Conservation (phyloP, 2,113 vertebrate species). For the Zosterops hypoxanthus region DNA sequence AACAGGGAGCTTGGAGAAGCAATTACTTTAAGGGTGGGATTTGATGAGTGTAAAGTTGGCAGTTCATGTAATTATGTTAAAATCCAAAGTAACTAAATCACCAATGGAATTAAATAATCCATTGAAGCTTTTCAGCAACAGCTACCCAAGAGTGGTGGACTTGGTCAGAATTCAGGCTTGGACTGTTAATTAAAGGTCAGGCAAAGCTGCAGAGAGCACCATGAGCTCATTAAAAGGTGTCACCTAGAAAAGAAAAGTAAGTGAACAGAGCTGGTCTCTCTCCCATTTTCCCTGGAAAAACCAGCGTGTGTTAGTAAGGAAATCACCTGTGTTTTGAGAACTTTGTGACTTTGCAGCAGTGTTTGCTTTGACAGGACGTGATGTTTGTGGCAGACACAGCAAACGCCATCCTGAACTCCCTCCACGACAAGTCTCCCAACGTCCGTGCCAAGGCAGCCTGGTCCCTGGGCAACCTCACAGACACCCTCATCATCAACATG, state of each 20-base stretch:
- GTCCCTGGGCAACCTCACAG: slow-evolving; percentile 95
- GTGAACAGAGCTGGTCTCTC: neutral
- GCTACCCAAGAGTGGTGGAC: neutral
- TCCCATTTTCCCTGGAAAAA: neutral
- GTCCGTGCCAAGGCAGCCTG: slow-evolving; percentile 95
- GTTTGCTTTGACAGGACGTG: slow-evolving; percentile 82
- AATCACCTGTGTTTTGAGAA: neutral
- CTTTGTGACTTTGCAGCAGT: neutral
- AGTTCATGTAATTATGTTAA: neutral
- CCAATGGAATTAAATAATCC: neutral
- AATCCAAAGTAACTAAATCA: slow-evolving; percentile 19
- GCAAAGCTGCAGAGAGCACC: neutral
- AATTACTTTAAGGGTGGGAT: neutral
- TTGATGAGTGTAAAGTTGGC: neutral
- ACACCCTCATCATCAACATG: slow-evolving; percentile 94
- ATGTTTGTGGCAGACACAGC: slow-evolving; percentile 97
- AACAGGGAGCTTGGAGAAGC: slow-evolving; percentile 7
- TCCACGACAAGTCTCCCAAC: slow-evolving; percentile 88
- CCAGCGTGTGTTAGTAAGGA: neutral
- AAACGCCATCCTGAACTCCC: slow-evolving; percentile 87
- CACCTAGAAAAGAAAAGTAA: neutral
- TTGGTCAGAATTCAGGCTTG: neutral
- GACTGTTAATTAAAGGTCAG: neutral
- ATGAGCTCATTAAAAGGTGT: neutral
- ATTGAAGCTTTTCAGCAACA: neutral